phyloP scores from a whole-genome alignment of 2,797 vertebrate species.

The Hylomyscus alleni region DNA sequence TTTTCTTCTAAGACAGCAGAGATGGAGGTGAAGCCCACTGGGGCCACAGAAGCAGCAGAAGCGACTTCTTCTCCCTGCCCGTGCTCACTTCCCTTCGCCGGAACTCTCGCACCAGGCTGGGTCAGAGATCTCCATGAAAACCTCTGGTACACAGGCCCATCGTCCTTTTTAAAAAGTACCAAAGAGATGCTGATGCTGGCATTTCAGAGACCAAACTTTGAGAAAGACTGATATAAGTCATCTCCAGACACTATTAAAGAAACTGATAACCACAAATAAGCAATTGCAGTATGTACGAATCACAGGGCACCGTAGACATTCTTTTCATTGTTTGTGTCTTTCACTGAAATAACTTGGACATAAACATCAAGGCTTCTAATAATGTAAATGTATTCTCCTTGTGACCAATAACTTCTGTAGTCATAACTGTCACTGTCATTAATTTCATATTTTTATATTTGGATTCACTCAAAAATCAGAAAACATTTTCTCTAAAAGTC shows the following conservation, averaged over 20 bases:
- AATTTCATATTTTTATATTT: not conserved
- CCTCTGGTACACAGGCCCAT: no score
- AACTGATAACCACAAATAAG: not conserved
- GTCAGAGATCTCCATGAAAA: no score
- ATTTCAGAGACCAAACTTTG: not conserved
- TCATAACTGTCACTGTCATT: not conserved
- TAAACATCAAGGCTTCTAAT: not conserved
- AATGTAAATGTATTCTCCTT: not conserved
- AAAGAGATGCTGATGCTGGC: not conserved
- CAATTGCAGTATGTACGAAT: not conserved
- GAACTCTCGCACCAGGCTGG: no score
- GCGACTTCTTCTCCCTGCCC: no score
- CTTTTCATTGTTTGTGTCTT: not conserved
- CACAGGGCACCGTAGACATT: no score
- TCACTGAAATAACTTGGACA: not conserved
- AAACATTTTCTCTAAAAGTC: not conserved
- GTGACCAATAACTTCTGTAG: not conserved
- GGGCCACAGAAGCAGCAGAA: no score
- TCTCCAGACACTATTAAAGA: not conserved
- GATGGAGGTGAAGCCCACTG: no score
- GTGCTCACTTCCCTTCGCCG: no score
- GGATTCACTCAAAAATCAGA: not conserved
- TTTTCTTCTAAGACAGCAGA: no score
- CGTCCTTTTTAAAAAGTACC: not conserved
- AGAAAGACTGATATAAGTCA: not conserved